A percentile compares a stretch with the other conserved stretches of the same genome.
phyloP scores from a whole-genome alignment of 2,888 invertebrate species.

The Cephus pygmeus region DNA sequence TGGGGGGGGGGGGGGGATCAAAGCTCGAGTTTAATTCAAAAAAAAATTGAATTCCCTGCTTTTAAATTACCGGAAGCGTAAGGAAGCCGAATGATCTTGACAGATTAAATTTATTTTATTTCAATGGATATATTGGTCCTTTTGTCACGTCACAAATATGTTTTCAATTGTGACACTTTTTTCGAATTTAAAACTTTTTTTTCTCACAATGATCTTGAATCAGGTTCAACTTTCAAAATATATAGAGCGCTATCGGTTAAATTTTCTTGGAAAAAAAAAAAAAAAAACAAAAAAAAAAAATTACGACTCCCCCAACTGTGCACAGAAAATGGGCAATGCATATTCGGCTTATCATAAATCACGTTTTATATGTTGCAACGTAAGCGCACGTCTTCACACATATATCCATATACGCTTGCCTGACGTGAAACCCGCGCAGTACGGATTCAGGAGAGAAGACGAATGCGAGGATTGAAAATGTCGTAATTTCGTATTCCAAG shows the following conservation, averaged over 20 bases:
- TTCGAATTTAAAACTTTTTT: too few relatives aligned
- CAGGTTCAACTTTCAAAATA: too few relatives aligned
- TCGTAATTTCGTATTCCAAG: constrained; percentile 2
- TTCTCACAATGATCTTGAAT: too few relatives aligned
- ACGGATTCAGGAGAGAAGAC: background rate
- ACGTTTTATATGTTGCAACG: background rate
- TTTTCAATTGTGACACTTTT: background rate
- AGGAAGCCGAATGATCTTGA: too few relatives aligned
- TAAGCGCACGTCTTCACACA: background rate
- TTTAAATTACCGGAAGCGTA: too few relatives aligned
- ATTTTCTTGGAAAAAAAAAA: background rate
- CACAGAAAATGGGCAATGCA: background rate
- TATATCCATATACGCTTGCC: background rate
- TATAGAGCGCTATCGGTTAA: too few relatives aligned
- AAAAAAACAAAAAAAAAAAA: background rate
- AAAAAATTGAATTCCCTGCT: background rate
- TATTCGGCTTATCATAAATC: constrained; percentile 4
- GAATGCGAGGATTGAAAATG: constrained; percentile 1
- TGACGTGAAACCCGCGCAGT: background rate
- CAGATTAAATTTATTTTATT: too few relatives aligned
- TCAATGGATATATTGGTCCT: too few relatives aligned
- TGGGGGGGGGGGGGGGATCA: too few relatives aligned
- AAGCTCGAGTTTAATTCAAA: background rate
- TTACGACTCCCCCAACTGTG: background rate
- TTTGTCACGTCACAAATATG: too few relatives aligned